A percentile compares a stretch with the other conserved stretches of the same genome.
Conservation (phyloP, 2,888 invertebrate genomes). For the Napeogenes inachia region DNA sequence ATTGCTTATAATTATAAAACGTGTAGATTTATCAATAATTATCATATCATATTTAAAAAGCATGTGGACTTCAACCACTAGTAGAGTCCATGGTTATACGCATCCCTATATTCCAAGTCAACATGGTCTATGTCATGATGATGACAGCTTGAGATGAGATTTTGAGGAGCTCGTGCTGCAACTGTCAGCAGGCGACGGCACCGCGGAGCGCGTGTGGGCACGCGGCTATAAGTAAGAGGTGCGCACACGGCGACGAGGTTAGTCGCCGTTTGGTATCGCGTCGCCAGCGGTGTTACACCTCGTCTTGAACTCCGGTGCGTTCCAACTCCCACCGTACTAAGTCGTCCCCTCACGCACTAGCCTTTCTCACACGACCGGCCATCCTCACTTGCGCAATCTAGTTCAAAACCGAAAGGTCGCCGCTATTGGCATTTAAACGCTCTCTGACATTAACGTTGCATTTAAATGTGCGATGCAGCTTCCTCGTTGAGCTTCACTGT, state of each 20-base stretch:
- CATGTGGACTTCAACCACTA: no score
- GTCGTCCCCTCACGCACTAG: conserved; percentile 53
- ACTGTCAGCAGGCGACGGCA: conserved; percentile 28
- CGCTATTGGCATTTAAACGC: conserved; percentile 75
- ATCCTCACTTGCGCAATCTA: conserved; percentile 72
- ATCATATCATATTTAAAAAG: not conserved
- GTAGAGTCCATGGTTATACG: no score
- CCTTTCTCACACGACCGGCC: conserved; percentile 73
- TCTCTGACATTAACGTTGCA: conserved; percentile 77
- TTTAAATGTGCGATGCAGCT: conserved; percentile 73
- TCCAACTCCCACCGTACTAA: conserved; percentile 41
- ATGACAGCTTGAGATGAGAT: conserved; percentile 6
- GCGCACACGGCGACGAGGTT: conserved; percentile 70
- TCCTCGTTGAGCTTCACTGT: conserved; percentile 73
- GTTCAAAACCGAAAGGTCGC: conserved; percentile 72
- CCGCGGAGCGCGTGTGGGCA: conserved; percentile 48
- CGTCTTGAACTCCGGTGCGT: conserved; percentile 57
- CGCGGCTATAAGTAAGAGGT: conserved; percentile 74
- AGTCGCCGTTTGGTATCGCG: conserved; percentile 74
- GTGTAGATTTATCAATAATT: not conserved
- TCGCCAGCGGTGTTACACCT: conserved; percentile 60
- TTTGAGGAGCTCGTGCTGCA: conserved; percentile 16
- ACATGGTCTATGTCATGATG: not conserved
- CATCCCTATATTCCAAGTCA: no score
- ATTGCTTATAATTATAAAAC: no score